Conservation (phyloP, 2,113 vertebrate species). For the Trogon melanurus region DNA sequence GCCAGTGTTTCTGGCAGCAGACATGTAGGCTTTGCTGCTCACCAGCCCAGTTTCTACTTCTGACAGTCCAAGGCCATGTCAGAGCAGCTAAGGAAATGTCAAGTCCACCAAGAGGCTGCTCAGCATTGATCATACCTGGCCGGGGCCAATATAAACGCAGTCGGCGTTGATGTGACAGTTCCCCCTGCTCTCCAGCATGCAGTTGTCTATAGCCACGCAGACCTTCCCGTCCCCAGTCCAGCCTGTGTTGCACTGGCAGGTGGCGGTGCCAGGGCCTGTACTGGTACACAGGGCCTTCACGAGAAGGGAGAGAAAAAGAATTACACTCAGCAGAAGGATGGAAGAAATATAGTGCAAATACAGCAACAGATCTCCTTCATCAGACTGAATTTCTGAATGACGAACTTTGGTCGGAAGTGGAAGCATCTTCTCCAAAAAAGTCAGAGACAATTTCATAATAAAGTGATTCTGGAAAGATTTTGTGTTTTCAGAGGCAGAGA, state of each 20-base stretch:
- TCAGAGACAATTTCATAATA: not conserved
- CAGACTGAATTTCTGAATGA: not conserved
- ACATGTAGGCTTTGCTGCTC: not conserved
- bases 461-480: not conserved
- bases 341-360: not conserved
- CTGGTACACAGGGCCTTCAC: conserved; percentile 86
- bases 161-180: conserved; percentile 85
- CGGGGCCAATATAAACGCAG: conserved; percentile 85
- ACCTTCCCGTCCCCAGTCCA: conserved; percentile 89
- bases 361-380: not conserved
- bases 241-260: conserved; percentile 83
- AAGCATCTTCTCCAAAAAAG: not conserved
- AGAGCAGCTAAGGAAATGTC: not conserved
- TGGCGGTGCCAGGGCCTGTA: conserved; percentile 73
- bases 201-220: conserved; percentile 89
- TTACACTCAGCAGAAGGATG: not conserved
- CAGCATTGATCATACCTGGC: conserved; percentile 80
- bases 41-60: not conserved
- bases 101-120: not conserved
- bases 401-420: not conserved
- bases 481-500: not conserved
- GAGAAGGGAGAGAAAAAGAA: not conserved
- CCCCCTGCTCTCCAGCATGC: conserved; percentile 80
- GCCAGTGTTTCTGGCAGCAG: not conserved
- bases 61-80: not conserved